Base-by-base conservation (phyloP, 2,888 invertebrate genomes). In the Ommatoiulus sabulosus region DNA sequence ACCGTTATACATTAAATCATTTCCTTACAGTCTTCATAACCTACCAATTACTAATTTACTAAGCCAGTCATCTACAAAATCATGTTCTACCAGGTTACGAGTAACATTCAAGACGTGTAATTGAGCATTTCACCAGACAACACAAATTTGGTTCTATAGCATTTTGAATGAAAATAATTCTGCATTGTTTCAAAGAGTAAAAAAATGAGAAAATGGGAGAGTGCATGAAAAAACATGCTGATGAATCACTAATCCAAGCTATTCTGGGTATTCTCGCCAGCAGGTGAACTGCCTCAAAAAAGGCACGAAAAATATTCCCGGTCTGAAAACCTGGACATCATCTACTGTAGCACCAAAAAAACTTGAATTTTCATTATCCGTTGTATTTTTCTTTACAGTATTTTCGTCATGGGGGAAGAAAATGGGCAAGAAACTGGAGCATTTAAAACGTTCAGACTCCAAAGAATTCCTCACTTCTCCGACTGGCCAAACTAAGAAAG, bases 341-440 rank as follows among this genome's bases (percentile, higher is more conserved):
- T 52, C 52, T 12, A 0, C 52, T n/a, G n/a, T n/a, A 72, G 10
- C 20, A 20, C 7, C 5, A n/a, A 17, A 57, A 57, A 57, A 63
- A 63, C 63, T 20, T 35, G 35, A 63, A 63, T 63, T 63, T 63
- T 63, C n/a, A 72, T 72, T 20, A 72, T 24, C 12, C 15, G 8
- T 12, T 46, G 12, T 10, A 46, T 89, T 89, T 89, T 90, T 90
- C 90, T 90, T 84, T 52, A 4, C 93, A 95, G 95, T 95, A 91
- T 93, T 94, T 91, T 94, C 95, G 90, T 95, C 95, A 90, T 96
- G 96, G 96, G 95, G 96, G 91, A 95, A 95, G 90, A 94, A 95
- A 90, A 96, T 96, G 95, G 96, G 96, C 90, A 95, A 95, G 91
- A 96, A 96, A 92, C 93, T 96, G 91, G 96, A 96, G 91, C 94